phyloP scores from a whole-genome alignment of 2,113 vertebrate genomes.

The Albula goreensis region DNA sequence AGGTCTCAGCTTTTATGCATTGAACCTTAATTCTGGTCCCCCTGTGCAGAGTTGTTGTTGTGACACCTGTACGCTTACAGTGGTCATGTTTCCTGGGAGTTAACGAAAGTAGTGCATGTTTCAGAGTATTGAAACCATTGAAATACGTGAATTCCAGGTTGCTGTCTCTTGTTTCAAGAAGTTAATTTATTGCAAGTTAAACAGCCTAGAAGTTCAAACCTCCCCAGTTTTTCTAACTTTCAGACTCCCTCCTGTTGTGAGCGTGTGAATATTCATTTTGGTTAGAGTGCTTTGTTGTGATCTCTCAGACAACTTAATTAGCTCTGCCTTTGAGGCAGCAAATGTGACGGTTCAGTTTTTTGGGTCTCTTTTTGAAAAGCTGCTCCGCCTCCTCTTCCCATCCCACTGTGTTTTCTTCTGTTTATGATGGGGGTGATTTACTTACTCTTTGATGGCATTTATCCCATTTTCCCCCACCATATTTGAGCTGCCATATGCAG shows the following conservation, averaged over 20 bases:
- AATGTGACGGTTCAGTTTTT: background rate
- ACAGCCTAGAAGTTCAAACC: background rate
- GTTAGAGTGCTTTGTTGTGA: conserved; percentile 18
- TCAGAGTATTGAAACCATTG: background rate
- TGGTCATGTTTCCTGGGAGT: background rate
- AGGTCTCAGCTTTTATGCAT: background rate
- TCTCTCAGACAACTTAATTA: conserved; percentile 60
- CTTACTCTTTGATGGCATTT: too few relatives aligned
- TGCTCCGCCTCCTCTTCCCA: background rate
- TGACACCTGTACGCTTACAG: background rate
- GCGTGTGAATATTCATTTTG: background rate
- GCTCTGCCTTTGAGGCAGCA: conserved; percentile 16
- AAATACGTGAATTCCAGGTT: background rate
- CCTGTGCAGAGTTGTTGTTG: background rate
- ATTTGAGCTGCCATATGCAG: too few relatives aligned
- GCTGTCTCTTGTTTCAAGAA: background rate
- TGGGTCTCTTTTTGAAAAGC: background rate
- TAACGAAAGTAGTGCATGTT: background rate
- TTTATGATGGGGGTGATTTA: background rate
- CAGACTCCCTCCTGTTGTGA: background rate
- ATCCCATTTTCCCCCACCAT: too few relatives aligned
- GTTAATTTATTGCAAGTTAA: background rate
- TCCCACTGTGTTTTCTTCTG: background rate
- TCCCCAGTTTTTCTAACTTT: background rate
- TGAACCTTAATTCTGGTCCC: background rate